phyloP scores from a whole-genome alignment of 2,113 vertebrate species.

The Dasypus novemcinctus region DNA sequence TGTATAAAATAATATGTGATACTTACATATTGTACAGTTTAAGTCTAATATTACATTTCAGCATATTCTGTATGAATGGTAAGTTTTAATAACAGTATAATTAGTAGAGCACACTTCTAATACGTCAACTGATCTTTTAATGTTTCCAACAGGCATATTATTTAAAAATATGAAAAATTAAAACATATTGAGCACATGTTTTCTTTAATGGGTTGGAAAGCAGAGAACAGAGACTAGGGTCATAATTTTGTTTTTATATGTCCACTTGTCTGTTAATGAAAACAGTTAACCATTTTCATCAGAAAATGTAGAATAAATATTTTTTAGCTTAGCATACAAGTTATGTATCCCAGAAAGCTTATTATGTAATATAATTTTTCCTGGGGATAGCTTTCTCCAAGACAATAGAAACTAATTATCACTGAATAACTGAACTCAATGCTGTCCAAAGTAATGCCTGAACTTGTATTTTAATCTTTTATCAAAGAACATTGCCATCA shows the following conservation, averaged over 20 bases:
- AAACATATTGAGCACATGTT: not conserved
- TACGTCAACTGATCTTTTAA: not conserved
- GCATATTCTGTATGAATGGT: not conserved
- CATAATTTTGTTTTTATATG: not conserved
- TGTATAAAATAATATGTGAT: not conserved
- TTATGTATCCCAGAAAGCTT: not conserved
- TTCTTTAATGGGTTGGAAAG: not conserved
- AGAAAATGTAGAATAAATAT: not conserved
- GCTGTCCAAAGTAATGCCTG: not conserved
- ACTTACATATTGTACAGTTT: not conserved
- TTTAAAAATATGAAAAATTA: not conserved
- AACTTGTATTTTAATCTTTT: not conserved
- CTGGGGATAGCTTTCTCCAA: not conserved
- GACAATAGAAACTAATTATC: conserved; percentile 36
- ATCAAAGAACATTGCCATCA: not conserved
- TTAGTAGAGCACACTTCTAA: not conserved
- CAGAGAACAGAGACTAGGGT: not conserved
- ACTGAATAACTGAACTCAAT: not conserved
- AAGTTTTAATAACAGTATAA: not conserved
- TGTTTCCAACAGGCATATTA: not conserved
- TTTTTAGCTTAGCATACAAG: not conserved
- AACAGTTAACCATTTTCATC: not conserved
- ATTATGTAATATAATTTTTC: not conserved
- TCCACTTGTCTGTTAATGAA: not conserved
- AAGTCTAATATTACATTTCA: not conserved